A percentile compares a stretch with the other conserved stretches of the same genome.
Evolutionary conservation across 1,140 invertebrate genomes (phyloP).

Genomic region (Philopotamus ludificatus): DNA sequence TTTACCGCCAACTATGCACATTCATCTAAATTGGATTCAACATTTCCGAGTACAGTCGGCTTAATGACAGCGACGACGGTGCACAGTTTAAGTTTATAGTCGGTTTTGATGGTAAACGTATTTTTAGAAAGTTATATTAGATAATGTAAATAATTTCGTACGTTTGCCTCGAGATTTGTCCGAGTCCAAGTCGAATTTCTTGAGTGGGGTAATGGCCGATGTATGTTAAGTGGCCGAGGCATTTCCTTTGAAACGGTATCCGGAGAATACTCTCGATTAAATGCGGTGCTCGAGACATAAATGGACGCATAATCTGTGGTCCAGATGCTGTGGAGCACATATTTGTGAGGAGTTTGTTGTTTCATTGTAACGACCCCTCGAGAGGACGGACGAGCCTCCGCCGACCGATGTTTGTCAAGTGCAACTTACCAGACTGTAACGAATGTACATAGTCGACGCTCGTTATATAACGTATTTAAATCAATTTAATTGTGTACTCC

Average conservation of each 20-base stretch:
- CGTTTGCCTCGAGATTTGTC: no score
- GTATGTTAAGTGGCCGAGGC: neutral
- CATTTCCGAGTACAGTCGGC: constrained; percentile 17
- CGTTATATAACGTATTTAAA: no score
- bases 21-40: constrained; percentile 39
- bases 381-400: neutral
- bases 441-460: no score
- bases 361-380: constrained; percentile 24
- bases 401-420: constrained; percentile 1
- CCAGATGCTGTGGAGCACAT: constrained; percentile 27
- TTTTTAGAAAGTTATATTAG: neutral
- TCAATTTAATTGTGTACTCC: no score
- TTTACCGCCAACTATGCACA: constrained; percentile 40
- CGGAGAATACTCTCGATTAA: constrained; percentile 10
- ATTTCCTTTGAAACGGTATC: constrained; percentile 5
- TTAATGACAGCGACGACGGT: no score
- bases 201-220: no score
- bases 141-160: neutral
- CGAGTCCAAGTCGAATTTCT: no score
- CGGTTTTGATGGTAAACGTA: no score
- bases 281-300: constrained; percentile 3
- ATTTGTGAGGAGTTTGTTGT: constrained; percentile 38
- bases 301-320: constrained; percentile 15
- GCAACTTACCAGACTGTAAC: neutral
- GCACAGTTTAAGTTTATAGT: no score